These are phyloP conservation scores for Aurelia coerulea DNA, from an alignment of 30 jellyfish, hydroid and myxozoan genomes.

Conservation along the genomic window DNA sequence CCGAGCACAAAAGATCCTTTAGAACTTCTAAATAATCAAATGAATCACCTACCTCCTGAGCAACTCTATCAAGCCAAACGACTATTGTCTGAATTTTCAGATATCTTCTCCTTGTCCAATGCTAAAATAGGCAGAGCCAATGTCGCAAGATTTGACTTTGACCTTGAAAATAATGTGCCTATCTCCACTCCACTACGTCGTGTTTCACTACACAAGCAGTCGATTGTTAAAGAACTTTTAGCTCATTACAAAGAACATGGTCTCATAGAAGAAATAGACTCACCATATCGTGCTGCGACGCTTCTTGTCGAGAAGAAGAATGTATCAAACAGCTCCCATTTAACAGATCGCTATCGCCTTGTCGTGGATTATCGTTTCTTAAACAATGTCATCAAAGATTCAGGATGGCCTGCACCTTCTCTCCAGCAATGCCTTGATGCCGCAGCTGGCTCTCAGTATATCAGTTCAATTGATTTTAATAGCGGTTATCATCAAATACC, in stretches of 20 bases:
- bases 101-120: slow-evolving; percentile 39
- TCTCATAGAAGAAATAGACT: slow-evolving; percentile 24
- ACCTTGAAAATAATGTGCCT: slow-evolving; percentile 23
- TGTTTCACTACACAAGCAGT: slow-evolving; percentile 30
- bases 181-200: slow-evolving; percentile 26
- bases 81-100: slow-evolving; percentile 9
- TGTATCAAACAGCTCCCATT: slow-evolving; percentile 34
- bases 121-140: slow-evolving; percentile 39
- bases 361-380: slow-evolving; percentile 54
- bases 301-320: slow-evolving; percentile 31
- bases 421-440: slow-evolving; percentile 54
- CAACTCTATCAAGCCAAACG: slow-evolving; percentile 43
- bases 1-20: slow-evolving; percentile 3
- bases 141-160: slow-evolving; percentile 42
- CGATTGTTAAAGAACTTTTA: slow-evolving; percentile 24
- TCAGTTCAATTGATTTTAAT: slow-evolving; percentile 31
- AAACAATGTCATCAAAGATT: slow-evolving; percentile 41
- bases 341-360: slow-evolving; percentile 35
- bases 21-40: slow-evolving; percentile 3
- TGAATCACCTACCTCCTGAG: slow-evolving; percentile 47
- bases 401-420: slow-evolving; percentile 64
- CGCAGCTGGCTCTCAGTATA: slow-evolving; percentile 32
- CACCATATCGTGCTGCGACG: slow-evolving; percentile 56
- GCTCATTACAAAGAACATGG: slow-evolving; percentile 46
- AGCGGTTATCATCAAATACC: slow-evolving; percentile 44